A percentile compares a stretch with the other conserved stretches of the same genome.
Evolutionary conservation across 2,113 vertebrate genomes (phyloP).

Genomic region (Danionella cerebrum): DNA sequence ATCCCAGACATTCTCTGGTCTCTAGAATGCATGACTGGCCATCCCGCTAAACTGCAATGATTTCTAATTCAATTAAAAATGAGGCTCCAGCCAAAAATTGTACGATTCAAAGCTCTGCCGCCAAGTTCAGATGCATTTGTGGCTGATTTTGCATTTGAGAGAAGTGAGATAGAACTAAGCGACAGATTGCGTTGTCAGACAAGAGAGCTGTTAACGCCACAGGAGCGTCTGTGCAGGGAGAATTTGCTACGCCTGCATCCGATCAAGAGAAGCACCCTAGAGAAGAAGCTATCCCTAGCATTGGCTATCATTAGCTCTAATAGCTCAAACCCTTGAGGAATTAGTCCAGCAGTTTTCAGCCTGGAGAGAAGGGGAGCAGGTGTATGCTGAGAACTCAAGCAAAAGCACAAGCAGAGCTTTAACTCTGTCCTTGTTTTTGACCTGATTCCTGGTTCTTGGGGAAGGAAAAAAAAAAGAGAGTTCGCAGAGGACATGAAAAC

Average conservation of each 20-base stretch:
- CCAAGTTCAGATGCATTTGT: not conserved
- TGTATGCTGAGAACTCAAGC: not conserved
- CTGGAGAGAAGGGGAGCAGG: not conserved
- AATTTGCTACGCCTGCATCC: not conserved
- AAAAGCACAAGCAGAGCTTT: not conserved
- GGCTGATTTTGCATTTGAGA: not conserved
- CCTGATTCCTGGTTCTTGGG: conserved; percentile 20
- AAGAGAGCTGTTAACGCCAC: conserved; percentile 2
- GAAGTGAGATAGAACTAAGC: conserved; percentile 1
- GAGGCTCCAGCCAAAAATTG: conserved; percentile 12
- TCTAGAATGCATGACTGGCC: too few species aligned
- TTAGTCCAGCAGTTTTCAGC: not conserved
- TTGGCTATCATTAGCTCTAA: conserved; percentile 4
- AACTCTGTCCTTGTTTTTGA: conserved; percentile 11
- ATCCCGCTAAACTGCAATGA: too few species aligned
- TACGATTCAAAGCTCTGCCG: not conserved
- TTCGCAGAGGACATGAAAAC: too few species aligned
- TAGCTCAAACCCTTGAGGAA: not conserved
- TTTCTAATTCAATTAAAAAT: conserved; percentile 14
- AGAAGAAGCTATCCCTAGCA: not conserved
- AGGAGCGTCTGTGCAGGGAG: not conserved
- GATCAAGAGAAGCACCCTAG: not conserved
- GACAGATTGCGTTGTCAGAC: conserved; percentile 34
- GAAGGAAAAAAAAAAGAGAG: not conserved
- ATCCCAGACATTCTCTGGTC: too few species aligned